These are phyloP conservation scores for Melierax canorus DNA, from an alignment of 2,113 vertebrate species.

Conservation along the genomic window DNA sequence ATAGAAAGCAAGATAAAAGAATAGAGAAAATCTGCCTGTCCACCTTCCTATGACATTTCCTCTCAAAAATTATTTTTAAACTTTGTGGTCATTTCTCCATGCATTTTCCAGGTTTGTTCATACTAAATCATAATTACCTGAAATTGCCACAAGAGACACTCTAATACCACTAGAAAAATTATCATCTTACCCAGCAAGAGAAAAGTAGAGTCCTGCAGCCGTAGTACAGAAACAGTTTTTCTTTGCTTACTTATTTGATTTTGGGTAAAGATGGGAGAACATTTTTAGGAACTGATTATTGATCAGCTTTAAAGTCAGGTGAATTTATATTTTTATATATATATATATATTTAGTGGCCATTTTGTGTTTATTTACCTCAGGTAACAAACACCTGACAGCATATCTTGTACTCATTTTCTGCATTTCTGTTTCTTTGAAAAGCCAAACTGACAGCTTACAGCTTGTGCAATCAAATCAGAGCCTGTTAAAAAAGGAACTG, in stretches of 20 bases:
- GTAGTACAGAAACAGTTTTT: background rate
- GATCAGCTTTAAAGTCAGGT: background rate
- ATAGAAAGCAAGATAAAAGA: background rate
- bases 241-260: background rate
- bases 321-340: background rate
- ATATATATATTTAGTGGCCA: background rate
- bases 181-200: background rate
- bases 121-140: slow-evolving; percentile 38
- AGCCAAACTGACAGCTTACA: background rate
- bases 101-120: background rate
- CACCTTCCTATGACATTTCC: background rate
- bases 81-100: background rate
- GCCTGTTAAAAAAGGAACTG: background rate
- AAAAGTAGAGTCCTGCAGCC: background rate
- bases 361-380: background rate
- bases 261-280: background rate
- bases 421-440: background rate
- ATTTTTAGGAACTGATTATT: background rate
- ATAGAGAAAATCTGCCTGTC: background rate
- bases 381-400: background rate
- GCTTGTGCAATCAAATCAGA: background rate
- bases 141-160: slow-evolving; percentile 61
- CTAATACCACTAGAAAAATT: slow-evolving; percentile 46
- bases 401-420: background rate
- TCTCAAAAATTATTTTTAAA: background rate